Conservation (phyloP, 2,113 vertebrate species). For the Callipepla californica region DNA sequence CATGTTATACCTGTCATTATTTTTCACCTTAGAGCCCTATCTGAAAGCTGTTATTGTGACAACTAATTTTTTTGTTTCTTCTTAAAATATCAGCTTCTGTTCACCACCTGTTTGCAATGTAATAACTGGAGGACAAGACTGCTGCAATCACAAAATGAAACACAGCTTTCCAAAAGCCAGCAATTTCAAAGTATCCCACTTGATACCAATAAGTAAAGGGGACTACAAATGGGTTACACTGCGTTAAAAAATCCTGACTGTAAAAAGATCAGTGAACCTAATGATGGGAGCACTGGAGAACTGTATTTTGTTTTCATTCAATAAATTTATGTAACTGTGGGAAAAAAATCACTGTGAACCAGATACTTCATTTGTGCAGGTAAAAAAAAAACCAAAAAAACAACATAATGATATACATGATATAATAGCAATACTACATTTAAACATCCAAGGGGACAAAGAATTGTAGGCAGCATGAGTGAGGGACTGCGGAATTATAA, state of each 20-base stretch:
- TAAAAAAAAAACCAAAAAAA: background rate
- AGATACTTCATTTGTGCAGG: background rate
- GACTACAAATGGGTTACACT: background rate
- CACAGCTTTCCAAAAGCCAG: background rate
- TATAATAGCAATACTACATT: background rate
- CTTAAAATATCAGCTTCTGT: background rate
- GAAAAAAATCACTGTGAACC: background rate
- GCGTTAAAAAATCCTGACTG: background rate
- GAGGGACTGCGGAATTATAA: background rate
- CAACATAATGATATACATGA: background rate
- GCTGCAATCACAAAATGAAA: background rate
- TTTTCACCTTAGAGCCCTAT: background rate
- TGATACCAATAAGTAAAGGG: background rate
- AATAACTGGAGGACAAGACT: background rate
- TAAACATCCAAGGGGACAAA: background rate
- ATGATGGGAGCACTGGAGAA: background rate
- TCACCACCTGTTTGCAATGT: background rate
- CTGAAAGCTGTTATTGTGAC: background rate
- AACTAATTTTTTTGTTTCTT: background rate
- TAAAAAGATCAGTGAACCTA: background rate
- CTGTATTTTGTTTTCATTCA: background rate
- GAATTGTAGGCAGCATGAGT: background rate
- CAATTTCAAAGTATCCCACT: background rate
- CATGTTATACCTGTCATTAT: background rate
- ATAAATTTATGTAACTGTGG: background rate